Base-by-base conservation (phyloP, 92 coral and sea anemone species). In the Parazoanthus swiftii region DNA sequence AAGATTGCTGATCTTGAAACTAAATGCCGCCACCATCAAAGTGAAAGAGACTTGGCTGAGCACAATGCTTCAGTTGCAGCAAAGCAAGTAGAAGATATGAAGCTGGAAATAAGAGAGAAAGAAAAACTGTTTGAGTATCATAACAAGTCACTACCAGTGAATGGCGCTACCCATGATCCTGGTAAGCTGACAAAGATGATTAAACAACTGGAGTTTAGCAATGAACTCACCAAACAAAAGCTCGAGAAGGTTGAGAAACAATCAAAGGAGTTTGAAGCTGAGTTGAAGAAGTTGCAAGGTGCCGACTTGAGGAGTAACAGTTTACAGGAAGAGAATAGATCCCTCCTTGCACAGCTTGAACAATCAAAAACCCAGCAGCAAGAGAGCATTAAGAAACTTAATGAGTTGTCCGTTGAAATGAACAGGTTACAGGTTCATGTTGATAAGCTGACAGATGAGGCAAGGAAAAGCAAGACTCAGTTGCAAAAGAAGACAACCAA, bases 141-240 rank as follows among this genome's bases (percentile, higher is more conserved):
- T 67, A 88, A 81, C 90, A 67, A 65, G 43, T 79, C 85, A 25
- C 89, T 81, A n/a, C 20, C 92, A 8, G 73, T 84, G 23, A 33
- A 81, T 48, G 87, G 81, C 79, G 83, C 85, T 50, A 75, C 76
- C 4, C 63, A 63, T 11, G 94, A 90, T 39, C 85, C 88, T 3
- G 63, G 77, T 72, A 92, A 88, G 79, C 50, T 89, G 72, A 37
- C 85, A 33, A 92, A 91, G 58, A 85, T 88, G 78, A 18, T 91
- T 33, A 92, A 88, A 46, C 96, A 93, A 67, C 36, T 91, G 81
- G 94, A 93, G 76, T 88, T 93, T 33, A 89, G 84, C 90, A 46
- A 89, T 51, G 96, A 92, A 26, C 88, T 93, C 13, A 90, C 94
- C 33, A 93, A 91, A 51, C 94, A 91, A 63, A 89, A 93, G 77